These are phyloP conservation scores for Tenthredo notha DNA, from an alignment of 2,888 invertebrate genomes.

Conservation along the genomic window DNA sequence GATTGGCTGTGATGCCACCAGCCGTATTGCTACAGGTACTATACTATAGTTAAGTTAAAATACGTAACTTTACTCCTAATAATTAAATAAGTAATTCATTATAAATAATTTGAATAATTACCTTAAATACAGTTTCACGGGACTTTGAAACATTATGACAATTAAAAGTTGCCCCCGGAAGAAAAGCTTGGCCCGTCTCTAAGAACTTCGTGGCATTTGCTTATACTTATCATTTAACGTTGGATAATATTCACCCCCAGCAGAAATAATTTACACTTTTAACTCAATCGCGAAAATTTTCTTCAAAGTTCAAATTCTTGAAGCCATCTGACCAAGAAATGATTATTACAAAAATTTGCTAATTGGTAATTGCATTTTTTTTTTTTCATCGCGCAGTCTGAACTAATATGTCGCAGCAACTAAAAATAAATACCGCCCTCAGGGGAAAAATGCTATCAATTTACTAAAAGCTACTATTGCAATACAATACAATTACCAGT, in stretches of 20 bases:
- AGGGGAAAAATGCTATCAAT: not conserved
- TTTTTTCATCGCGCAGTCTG: not conserved
- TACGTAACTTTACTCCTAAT: not conserved
- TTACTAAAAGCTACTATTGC: not conserved
- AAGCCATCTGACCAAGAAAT: not conserved
- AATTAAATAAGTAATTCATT: slow-evolving; percentile 5
- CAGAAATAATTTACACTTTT: slow-evolving; percentile 23
- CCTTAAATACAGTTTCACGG: slow-evolving; percentile 13
- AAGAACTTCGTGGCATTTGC: not conserved
- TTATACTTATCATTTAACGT: not conserved
- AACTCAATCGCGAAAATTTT: not conserved
- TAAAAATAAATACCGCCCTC: not conserved
- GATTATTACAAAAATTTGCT: not conserved
- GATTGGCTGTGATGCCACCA: slow-evolving; percentile 96
- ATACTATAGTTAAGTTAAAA: not conserved
- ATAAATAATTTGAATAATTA: slow-evolving; percentile 29
- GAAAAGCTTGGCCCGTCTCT: not conserved
- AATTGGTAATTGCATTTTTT: not conserved
- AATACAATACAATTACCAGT: not conserved
- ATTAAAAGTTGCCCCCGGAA: slow-evolving; percentile 20
- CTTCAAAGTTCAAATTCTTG: not conserved
- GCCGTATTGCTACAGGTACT: slow-evolving; percentile 83
- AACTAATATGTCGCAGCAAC: not conserved
- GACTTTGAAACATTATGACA: slow-evolving; percentile 17
- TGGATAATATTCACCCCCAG: not conserved